phyloP scores from a whole-genome alignment of 2,888 invertebrate genomes.

The Trachelus tabidus region DNA sequence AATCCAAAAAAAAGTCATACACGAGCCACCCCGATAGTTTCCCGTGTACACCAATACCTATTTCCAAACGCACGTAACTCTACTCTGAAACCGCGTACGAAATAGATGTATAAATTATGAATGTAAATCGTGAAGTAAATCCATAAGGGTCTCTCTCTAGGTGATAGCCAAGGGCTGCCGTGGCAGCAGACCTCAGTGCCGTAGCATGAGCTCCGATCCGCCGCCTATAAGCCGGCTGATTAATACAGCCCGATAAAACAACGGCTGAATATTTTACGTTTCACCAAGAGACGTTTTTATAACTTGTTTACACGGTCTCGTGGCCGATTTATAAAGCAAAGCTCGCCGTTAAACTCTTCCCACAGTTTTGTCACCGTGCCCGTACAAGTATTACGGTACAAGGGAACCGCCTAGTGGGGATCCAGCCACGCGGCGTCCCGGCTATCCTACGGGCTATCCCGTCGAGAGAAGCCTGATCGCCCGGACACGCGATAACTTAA shows the following conservation, averaged over 20 bases:
- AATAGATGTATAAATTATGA: constrained; percentile 42
- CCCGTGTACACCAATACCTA: not conserved
- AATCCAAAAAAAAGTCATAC: too few relatives aligned
- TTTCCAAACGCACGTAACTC: not conserved
- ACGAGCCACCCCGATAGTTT: not conserved
- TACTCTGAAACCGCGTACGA: not conserved
- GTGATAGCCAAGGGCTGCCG: not conserved
- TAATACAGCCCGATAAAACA: constrained; percentile 44
- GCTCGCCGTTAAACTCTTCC: constrained; percentile 1
- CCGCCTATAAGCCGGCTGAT: constrained; percentile 34
- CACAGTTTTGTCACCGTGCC: constrained; percentile 14
- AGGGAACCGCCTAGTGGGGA: not conserved
- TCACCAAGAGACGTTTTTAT: constrained; percentile 33
- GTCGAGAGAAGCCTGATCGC: not conserved
- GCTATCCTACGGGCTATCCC: not conserved
- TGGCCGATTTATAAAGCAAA: constrained; percentile 23
- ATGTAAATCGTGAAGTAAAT: constrained; percentile 32
- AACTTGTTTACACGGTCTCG: constrained; percentile 43
- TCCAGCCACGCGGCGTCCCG: not conserved
- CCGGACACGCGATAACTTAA: constrained; percentile 10
- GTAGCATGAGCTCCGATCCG: constrained; percentile 38
- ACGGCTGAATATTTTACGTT: constrained; percentile 39
- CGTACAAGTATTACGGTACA: constrained; percentile 3
- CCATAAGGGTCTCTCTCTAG: not conserved
- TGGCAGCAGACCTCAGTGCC: not conserved